These are phyloP conservation scores for Phalanger gymnotis DNA, from an alignment of 2,797 vertebrate genomes.

Conservation along the genomic window DNA sequence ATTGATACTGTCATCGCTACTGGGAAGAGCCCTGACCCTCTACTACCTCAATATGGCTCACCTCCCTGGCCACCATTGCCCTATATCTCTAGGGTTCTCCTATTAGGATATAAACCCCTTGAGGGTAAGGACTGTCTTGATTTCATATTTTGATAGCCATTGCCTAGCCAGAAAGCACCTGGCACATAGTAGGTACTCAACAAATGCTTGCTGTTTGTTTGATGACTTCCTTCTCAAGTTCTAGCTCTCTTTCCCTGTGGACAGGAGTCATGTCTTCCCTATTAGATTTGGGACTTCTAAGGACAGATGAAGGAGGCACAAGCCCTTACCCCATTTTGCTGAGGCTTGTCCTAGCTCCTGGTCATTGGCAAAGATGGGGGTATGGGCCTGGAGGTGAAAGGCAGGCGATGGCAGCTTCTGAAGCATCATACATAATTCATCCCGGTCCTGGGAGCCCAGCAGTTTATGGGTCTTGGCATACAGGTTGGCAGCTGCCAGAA, in stretches of 20 bases:
- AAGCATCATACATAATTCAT: constrained; percentile 73
- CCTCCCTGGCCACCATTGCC: not conserved
- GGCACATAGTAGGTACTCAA: not conserved
- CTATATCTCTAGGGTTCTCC: not conserved
- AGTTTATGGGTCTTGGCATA: constrained; percentile 87
- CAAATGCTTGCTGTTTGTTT: not conserved
- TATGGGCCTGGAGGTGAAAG: constrained; percentile 80
- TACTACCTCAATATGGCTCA: not conserved
- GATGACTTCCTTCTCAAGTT: not conserved
- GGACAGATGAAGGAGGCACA: not conserved
- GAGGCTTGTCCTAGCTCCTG: constrained; percentile 80
- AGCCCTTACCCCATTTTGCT: constrained; percentile 82
- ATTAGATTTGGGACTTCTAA: not conserved
- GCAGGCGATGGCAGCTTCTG: constrained; percentile 66
- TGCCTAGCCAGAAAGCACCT: not conserved
- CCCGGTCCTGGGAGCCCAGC: constrained; percentile 75
- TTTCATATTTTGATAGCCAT: not conserved
- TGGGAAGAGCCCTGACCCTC: not conserved
- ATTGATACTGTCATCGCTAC: not conserved
- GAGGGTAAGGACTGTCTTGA: not conserved
- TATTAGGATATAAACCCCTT: not conserved
- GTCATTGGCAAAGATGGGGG: constrained; percentile 83
- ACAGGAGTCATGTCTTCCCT: not conserved
- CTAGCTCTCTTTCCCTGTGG: not conserved
- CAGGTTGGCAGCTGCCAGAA: constrained; percentile 89